These are phyloP conservation scores for Acipenser transmontanus DNA, from an alignment of 2,797 vertebrate genomes.

Conservation along the genomic window DNA sequence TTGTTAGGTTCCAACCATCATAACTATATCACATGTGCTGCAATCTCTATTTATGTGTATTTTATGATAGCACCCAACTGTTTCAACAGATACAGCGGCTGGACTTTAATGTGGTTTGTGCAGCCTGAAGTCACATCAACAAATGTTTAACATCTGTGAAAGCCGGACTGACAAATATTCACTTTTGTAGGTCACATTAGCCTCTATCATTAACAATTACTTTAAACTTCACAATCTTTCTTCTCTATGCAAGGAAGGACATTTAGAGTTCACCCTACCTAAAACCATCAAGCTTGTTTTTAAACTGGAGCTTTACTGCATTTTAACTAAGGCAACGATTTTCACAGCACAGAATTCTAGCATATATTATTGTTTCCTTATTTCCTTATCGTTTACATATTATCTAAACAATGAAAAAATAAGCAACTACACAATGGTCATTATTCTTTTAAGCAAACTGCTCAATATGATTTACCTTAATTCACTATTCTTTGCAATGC, in stretches of 20 bases:
- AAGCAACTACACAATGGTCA: background rate
- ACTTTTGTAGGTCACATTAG: constrained; percentile 38
- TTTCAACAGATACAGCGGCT: constrained; percentile 53
- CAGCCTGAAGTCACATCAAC: constrained; percentile 60
- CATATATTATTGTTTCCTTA: constrained; percentile 7
- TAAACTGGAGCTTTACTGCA: background rate
- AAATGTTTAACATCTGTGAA: constrained; percentile 70
- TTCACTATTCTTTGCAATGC: no score
- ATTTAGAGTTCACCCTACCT: constrained; percentile 36
- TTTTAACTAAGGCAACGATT: constrained; percentile 1
- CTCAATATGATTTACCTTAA: no score
- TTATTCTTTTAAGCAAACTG: background rate
- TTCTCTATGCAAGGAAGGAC: constrained; percentile 42
- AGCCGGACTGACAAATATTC: constrained; percentile 54
- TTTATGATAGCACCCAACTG: constrained; percentile 58
- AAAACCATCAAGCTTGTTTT: constrained; percentile 31
- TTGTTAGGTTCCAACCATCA: constrained; percentile 51
- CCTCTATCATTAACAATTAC: constrained; percentile 46
- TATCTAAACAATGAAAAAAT: constrained; percentile 5
- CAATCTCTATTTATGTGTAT: constrained; percentile 55
- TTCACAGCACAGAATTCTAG: constrained; percentile 9
- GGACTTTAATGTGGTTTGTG: constrained; percentile 58
- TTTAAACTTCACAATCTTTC: constrained; percentile 36
- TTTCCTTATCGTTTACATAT: constrained; percentile 1
- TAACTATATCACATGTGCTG: constrained; percentile 46